Base-by-base conservation (phyloP, 2,113 vertebrate species). In the Beaufortia kweichowensis region DNA sequence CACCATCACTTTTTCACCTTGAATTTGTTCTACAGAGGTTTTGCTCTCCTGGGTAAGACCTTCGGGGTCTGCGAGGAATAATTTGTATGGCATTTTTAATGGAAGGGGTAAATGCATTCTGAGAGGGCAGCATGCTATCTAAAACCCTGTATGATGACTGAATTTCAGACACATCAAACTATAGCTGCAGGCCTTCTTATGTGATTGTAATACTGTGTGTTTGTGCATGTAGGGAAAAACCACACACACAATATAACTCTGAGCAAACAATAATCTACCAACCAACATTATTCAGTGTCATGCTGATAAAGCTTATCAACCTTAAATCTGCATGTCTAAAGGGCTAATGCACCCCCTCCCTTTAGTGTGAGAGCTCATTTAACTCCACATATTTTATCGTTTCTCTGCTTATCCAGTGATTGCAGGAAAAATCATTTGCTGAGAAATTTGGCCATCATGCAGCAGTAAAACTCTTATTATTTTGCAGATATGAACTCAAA, bases 291-390 rank as follows among this genome's bases (percentile, higher is more conserved):
- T 72, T 72, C 48, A 72, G 33, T 60, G 17, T 21, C 61, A 50
- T 29, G n/a, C 41, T 63, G 62, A 79, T 74, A 60, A 50, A 62
- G 43, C 39, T 80, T 75, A 80, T 75, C 71, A 61, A 62, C 57
- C 64, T 68, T 59, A 56, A 55, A 50, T 75, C 78, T 67, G 72
- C 56, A 75, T 80, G 31, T 29, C 63, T 14, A 39, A 39, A 61
- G 72, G 43, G 26, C 56, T 41, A 57, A 60, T 21, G 19, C 48
- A 14, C 35, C 23, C 67, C 29, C 41, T 10, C 14, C 11, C 41
- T 56, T 26, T 21, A 55, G 53, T 8, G 53, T 15, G 26, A 61
- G 39, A 31, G 57, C 57, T 31, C 39, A 61, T 61, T 46, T 28
- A 59, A 43, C 76, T 50, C 14, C 8, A 31, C 23, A 59, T 75